Percentiles rank a stretch among this genome's conserved stretches.
Evolutionary conservation across 2,113 vertebrate species (phyloP).

Genomic region (Holacanthus passer): DNA sequence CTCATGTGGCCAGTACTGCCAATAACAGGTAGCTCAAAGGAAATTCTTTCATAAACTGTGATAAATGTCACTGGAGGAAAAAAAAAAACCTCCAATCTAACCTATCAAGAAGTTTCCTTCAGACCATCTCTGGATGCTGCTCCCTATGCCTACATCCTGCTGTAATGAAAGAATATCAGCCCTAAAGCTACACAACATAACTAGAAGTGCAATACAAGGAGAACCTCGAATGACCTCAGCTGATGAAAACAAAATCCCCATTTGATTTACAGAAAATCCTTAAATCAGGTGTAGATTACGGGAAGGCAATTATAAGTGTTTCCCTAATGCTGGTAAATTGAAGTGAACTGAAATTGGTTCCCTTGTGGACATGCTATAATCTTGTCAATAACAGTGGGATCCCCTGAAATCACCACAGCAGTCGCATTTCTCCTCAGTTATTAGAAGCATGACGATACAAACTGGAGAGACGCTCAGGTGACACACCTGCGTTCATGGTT

Average conservation of each 20-base stretch:
- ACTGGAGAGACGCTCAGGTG: neutral
- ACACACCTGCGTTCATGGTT: neutral
- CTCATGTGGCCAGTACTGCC: neutral
- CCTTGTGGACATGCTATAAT: constrained; percentile 29
- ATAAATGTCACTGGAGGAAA: constrained; percentile 10
- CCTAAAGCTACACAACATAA: constrained; percentile 44
- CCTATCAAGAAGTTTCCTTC: constrained; percentile 4
- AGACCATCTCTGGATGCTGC: constrained; percentile 2
- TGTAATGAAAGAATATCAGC: constrained; percentile 54
- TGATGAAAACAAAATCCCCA: constrained; percentile 75
- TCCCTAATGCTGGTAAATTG: constrained; percentile 12
- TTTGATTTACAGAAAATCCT: constrained; percentile 74
- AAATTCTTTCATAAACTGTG: neutral
- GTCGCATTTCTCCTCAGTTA: constrained; percentile 27
- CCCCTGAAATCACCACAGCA: constrained; percentile 32
- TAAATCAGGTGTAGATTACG: constrained; percentile 51
- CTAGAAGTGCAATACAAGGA: constrained; percentile 15
- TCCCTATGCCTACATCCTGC: constrained; percentile 15
- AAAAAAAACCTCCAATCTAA: neutral
- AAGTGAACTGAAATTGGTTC: constrained; percentile 24
- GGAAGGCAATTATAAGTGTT: constrained; percentile 34
- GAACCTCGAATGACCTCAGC: constrained; percentile 26
- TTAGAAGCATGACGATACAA: constrained; percentile 20
- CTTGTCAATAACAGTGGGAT: constrained; percentile 52
- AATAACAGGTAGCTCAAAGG: neutral